Evolutionary conservation across 2,797 vertebrate genomes (phyloP), one percentile per base, ranked within the genome.

Genomic region (Erpetoichthys calabaricus): DNA sequence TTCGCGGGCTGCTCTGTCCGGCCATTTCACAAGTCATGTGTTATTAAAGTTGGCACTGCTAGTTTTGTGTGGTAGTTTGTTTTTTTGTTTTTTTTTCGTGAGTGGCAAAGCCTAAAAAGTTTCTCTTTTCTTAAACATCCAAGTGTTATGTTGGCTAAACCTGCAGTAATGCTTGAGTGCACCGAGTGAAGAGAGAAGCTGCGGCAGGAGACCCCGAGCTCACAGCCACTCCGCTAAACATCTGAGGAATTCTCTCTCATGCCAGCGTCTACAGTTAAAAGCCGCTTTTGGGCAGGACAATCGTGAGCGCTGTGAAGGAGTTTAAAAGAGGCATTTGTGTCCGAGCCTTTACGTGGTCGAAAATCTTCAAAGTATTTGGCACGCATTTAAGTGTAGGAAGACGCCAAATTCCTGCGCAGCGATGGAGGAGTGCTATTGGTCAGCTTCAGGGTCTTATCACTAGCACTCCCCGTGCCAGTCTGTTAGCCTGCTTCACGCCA

Each of bases 321-420:
- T 63, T 68, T 67, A 70, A 76, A 76, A 79, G 66, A 62, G 66
- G 57, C 57, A 42, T 67, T 71, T 73, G 61, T 66, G 45, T 59
- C 53, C 64, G 68, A 61, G 63, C 56, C 56, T 62, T 67, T 70
- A 56, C 62, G 49, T 59, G 69, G 67, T 65, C 72, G 65, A 73
- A 73, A 71, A 71, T 60, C 68, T 69, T 71, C 70, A 65, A 75
- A 76, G 74, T 79, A 87, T 89, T 88, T 88, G 87, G 83, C 84
- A 78, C 73, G 75, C 75, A 68, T 67, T 68, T 70, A 67, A 54
- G 70, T 67, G 68, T 82, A 62, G 68, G 81, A 86, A 79, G 82
- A 86, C 75, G 73, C 75, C 73, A 80, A 80, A 88, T 91, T 90
- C 83, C 78, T 85, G 77, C 62, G 67, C 73, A 70, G 62, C 77